Conservation (phyloP, 2,888 invertebrate genomes). For the Augiades crinisus region DNA sequence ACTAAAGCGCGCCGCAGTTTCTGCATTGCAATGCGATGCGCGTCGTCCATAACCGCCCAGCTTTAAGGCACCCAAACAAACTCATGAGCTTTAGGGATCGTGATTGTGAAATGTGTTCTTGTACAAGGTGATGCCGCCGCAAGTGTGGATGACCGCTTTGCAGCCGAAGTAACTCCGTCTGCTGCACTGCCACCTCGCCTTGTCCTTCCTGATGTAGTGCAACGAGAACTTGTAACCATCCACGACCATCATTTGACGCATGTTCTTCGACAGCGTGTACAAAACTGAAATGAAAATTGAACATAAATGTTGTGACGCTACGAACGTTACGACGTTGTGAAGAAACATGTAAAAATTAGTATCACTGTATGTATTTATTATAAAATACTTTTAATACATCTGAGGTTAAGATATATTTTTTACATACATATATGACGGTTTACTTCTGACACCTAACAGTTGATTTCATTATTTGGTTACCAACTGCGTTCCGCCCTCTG, state of each 20-base stretch:
- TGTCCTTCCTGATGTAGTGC: slow-evolving; percentile 50
- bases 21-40: background rate
- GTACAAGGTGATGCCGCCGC: slow-evolving; percentile 40
- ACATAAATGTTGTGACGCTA: background rate
- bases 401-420: too few relatives aligned
- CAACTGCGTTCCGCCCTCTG: too few relatives aligned
- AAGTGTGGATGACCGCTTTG: slow-evolving; percentile 53
- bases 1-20: too few relatives aligned
- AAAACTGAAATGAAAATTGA: slow-evolving; percentile 38
- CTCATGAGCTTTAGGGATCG: slow-evolving; percentile 37
- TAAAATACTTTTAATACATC: too few relatives aligned
- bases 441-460: too few relatives aligned
- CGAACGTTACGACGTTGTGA: too few relatives aligned
- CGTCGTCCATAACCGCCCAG: too few relatives aligned
- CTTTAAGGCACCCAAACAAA: background rate
- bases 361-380: background rate
- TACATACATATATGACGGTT: too few relatives aligned
- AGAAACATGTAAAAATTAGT: too few relatives aligned
- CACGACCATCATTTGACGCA: slow-evolving; percentile 47
- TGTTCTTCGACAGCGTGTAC: slow-evolving; percentile 48
- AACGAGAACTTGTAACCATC: slow-evolving; percentile 55
- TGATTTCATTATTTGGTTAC: too few relatives aligned
- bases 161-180: slow-evolving; percentile 57
- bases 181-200: slow-evolving; percentile 58
- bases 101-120: slow-evolving; percentile 50